phyloP scores from a whole-genome alignment of 2,113 vertebrate species.

The Phoenicopterus ruber region DNA sequence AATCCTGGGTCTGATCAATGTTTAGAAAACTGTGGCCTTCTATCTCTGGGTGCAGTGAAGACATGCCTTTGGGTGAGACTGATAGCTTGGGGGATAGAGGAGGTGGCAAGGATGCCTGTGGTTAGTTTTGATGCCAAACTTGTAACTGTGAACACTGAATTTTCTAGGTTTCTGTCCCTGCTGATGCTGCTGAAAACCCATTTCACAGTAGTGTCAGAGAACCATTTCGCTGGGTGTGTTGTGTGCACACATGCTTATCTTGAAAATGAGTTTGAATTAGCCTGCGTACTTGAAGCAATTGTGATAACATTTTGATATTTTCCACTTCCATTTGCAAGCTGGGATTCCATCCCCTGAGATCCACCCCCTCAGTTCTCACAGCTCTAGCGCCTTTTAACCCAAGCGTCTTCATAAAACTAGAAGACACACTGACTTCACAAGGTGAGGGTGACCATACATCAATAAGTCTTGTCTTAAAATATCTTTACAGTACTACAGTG shows the following conservation, averaged over 20 bases:
- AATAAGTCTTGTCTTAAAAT: conserved; percentile 13
- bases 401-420: neutral
- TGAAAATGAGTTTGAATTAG: conserved; percentile 22
- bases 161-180: neutral
- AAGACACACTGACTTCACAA: neutral
- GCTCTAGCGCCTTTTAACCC: neutral
- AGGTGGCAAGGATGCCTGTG: neutral
- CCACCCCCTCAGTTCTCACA: conserved; percentile 10
- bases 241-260: neutral
- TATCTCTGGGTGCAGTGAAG: neutral
- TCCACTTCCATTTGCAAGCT: conserved; percentile 37
- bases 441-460: neutral
- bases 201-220: neutral
- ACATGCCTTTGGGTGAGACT: neutral
- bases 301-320: conserved; percentile 46
- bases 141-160: neutral
- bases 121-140: neutral
- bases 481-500: neutral
- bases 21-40: neutral
- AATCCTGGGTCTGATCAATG: neutral
- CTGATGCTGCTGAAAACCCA: neutral
- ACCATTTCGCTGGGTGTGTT: neutral
- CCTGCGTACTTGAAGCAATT: conserved; percentile 7
- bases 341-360: conserved; percentile 27
- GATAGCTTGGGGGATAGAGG: neutral